Conservation (phyloP, 2,888 invertebrate species). For the Drosophila rellima region DNA sequence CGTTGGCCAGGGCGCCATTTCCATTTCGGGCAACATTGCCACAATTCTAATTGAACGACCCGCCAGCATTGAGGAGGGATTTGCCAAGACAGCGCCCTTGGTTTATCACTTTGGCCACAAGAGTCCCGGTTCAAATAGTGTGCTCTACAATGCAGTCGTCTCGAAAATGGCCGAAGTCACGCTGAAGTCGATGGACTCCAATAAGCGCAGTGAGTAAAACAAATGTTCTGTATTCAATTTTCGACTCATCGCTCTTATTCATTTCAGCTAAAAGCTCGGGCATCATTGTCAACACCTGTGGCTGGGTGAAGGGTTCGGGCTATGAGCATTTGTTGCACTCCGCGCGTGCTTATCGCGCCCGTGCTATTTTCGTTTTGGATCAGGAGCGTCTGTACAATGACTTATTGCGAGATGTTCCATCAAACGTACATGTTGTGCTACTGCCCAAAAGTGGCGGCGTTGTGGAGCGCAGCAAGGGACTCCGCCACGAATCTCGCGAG, state of each 20-base stretch:
- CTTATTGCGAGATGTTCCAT: conserved; percentile 96
- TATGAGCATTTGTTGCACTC: conserved; percentile 95
- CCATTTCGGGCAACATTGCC: conserved; percentile 96
- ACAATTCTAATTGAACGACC: conserved; percentile 96
- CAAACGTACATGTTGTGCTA: conserved; percentile 96
- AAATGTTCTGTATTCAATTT: too few relatives aligned
- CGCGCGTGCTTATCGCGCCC: conserved; percentile 97
- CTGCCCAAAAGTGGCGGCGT: conserved; percentile 99
- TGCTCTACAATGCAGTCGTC: conserved; percentile 93
- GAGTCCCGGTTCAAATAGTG: conserved; percentile 90
- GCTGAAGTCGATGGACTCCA: conserved; percentile 92
- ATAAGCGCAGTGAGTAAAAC: conserved; percentile 90
- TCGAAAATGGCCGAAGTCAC: conserved; percentile 95
- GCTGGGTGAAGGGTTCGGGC: conserved; percentile 97
- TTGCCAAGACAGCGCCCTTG: conserved; percentile 96
- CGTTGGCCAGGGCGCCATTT: conserved; percentile 96
- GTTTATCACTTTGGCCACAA: conserved; percentile 98
- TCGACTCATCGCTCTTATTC: background rate
- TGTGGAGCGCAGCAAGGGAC: conserved; percentile 92
- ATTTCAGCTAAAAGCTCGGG: conserved; percentile 92
- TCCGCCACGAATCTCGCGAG: conserved; percentile 92
- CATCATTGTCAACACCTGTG: conserved; percentile 98
- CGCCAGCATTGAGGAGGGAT: conserved; percentile 97
- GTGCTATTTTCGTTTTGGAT: conserved; percentile 97
- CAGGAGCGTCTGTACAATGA: conserved; percentile 98